Evolutionary conservation across 2,797 vertebrate genomes (phyloP).

Genomic region (Balearica regulorum): DNA sequence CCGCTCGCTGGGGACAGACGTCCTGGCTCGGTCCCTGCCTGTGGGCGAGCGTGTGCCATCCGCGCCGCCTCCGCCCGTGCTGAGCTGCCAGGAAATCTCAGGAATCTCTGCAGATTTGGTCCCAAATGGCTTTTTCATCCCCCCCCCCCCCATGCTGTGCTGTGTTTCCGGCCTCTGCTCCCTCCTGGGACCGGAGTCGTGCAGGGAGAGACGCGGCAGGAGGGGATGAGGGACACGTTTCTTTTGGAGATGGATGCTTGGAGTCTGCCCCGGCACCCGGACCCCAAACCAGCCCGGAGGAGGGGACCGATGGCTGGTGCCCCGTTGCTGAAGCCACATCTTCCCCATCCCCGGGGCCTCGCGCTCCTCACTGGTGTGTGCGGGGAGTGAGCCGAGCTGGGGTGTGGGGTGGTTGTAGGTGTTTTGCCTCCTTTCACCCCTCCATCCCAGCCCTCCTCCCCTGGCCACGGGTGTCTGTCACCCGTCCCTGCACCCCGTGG

Average conservation of each 20-base stretch:
- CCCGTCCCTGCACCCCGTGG: neutral
- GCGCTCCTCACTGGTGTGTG: fast-evolving
- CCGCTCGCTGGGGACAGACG: neutral
- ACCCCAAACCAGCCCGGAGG: fast-evolving
- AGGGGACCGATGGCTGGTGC: neutral
- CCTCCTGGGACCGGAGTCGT: neutral
- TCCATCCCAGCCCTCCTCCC: neutral
- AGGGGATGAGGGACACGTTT: neutral
- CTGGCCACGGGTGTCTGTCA: neutral
- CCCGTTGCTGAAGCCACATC: fast-evolving
- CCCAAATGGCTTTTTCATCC: neutral
- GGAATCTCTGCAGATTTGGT: neutral
- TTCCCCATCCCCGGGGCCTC: fast-evolving
- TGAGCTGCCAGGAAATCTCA: neutral
- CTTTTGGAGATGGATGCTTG: fast-evolving
- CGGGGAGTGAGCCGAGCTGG: neutral
- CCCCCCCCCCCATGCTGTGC: fast-evolving
- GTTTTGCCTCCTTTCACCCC: neutral
- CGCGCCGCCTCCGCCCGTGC: neutral
- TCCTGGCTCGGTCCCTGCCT: neutral
- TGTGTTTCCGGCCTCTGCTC: neutral
- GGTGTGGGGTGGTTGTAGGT: no score
- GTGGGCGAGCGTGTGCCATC: neutral
- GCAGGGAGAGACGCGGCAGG: fast-evolving
- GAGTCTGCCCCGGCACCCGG: fast-evolving